A percentile compares a stretch with the other conserved stretches of the same genome.
Conservation (phyloP, 2,797 vertebrate species). For the Oreochromis grahami region DNA sequence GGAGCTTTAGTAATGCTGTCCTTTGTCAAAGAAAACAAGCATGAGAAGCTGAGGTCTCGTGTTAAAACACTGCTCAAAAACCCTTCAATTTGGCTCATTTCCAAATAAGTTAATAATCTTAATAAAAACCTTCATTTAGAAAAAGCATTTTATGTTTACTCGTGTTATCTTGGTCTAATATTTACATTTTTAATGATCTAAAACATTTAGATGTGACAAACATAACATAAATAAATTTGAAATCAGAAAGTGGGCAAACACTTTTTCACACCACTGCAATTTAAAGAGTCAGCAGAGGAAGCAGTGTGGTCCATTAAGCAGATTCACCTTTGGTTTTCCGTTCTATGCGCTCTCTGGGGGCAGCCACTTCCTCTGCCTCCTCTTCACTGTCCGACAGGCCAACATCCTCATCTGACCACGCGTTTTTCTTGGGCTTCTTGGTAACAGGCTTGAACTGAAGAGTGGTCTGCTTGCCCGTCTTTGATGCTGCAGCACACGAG, state of each 20-base stretch:
- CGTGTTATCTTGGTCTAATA: background rate
- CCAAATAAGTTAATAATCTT: background rate
- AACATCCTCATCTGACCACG: conserved; percentile 74
- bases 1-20: background rate
- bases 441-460: conserved; percentile 83
- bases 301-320: background rate
- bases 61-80: background rate
- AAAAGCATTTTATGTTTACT: background rate
- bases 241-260: too few species aligned
- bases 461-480: conserved; percentile 82
- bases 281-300: background rate
- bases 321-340: conserved; percentile 79
- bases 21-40: background rate
- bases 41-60: background rate
- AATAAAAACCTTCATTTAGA: background rate
- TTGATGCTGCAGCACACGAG: conserved; percentile 31
- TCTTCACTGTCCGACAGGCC: conserved; percentile 38
- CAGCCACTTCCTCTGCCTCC: conserved; percentile 24
- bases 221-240: background rate
- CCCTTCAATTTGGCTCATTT: background rate
- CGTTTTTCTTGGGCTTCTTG: conserved; percentile 77
- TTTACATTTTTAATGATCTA: background rate
- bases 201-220: background rate
- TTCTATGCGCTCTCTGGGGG: conserved; percentile 60
- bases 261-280: background rate